Percentiles rank a stretch among this genome's conserved stretches.
Evolutionary conservation across 2,113 vertebrate genomes (phyloP).

Genomic region (Tor tambroides): DNA sequence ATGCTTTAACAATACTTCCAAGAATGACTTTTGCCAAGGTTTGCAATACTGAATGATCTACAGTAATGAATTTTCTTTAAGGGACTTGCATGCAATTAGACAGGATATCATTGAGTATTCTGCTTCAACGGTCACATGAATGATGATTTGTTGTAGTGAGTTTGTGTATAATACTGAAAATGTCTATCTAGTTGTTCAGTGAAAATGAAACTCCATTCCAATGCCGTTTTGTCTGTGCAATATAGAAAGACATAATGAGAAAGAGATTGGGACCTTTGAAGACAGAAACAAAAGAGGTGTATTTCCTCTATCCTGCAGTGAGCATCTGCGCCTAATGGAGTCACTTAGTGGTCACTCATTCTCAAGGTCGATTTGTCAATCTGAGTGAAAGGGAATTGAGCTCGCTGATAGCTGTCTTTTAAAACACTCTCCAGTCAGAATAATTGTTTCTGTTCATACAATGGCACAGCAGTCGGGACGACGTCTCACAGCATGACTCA

Average conservation of each 20-base stretch:
- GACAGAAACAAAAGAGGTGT: neutral
- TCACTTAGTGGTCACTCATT: conserved; percentile 34
- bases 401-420: conserved; percentile 33
- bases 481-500: conserved; percentile 13
- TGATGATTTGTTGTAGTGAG: neutral
- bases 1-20: neutral
- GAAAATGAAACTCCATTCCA: neutral
- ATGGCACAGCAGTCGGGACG: conserved; percentile 17
- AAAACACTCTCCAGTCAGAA: conserved; percentile 35
- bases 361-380: conserved; percentile 46
- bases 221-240: neutral
- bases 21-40: neutral
- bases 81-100: neutral
- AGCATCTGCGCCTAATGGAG: conserved; percentile 17
- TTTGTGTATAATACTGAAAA: neutral
- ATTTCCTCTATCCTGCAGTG: neutral
- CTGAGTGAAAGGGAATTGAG: conserved; percentile 17
- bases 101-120: neutral
- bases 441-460: conserved; percentile 32
- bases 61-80: neutral
- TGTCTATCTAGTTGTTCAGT: neutral
- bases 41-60: neutral
- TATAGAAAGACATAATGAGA: neutral
- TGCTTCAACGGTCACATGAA: neutral
- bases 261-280: conserved; percentile 1